phyloP scores from a whole-genome alignment of 2,113 vertebrate genomes.

The Puffinus mauretanicus region DNA sequence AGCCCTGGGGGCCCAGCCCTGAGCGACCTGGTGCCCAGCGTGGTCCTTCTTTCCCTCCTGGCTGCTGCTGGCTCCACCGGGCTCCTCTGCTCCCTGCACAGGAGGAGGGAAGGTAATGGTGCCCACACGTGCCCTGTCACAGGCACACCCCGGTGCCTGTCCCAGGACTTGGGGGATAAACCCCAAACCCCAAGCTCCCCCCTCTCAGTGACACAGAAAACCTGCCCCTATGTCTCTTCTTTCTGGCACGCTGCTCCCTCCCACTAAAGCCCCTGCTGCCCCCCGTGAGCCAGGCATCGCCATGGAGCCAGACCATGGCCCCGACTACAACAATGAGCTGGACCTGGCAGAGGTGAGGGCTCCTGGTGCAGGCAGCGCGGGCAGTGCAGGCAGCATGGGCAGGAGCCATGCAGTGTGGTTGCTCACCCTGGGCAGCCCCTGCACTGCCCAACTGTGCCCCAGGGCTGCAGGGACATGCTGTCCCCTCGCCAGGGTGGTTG shows the following conservation, averaged over 20 bases:
- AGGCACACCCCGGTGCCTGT: not conserved
- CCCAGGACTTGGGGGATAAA: not conserved
- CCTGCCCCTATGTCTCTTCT: not conserved
- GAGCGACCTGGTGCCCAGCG: not conserved
- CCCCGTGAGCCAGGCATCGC: accelerated
- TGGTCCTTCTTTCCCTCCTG: not conserved
- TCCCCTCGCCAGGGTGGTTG: not conserved
- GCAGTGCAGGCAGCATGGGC: not conserved
- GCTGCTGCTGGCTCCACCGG: accelerated
- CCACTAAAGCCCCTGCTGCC: accelerated
- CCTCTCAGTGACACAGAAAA: not conserved
- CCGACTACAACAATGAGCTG: not conserved
- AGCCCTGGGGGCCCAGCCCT: not conserved
- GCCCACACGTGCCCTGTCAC: accelerated
- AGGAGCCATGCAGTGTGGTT: accelerated
- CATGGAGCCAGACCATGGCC: accelerated
- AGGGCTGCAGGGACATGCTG: accelerated
- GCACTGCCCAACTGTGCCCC: not conserved
- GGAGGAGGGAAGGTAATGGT: not conserved
- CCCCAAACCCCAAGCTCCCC: too few species aligned
- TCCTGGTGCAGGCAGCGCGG: accelerated
- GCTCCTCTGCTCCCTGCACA: not conserved
- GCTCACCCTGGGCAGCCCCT: not conserved
- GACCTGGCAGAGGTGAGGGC: not conserved
- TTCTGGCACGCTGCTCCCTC: accelerated